phyloP scores from a whole-genome alignment of 2,797 vertebrate genomes.

The Pipistrellus pygmaeus region DNA sequence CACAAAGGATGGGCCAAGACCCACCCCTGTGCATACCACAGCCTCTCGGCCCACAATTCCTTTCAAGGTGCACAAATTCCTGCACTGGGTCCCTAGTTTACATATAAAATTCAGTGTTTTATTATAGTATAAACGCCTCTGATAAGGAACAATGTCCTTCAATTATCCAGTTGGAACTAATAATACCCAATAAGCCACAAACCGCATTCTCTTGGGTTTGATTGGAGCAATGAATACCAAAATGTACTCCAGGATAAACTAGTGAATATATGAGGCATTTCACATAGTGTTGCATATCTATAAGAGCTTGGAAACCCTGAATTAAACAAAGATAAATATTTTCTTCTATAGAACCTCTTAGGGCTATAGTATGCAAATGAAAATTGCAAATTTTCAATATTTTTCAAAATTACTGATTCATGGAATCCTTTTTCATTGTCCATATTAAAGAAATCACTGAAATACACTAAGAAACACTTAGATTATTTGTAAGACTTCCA shows the following conservation, averaged over 20 bases:
- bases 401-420: background rate
- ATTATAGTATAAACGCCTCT: conserved; percentile 19
- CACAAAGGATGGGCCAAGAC: too few relatives aligned
- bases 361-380: background rate
- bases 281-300: background rate
- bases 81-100: background rate
- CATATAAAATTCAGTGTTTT: conserved; percentile 1
- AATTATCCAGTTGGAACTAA: background rate
- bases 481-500: background rate
- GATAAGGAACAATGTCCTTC: conserved; percentile 19
- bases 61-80: too few relatives aligned
- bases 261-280: background rate
- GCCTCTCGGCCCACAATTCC: too few relatives aligned
- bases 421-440: background rate
- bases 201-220: background rate
- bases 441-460: conserved; percentile 24
- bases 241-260: background rate
- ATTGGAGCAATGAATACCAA: conserved; percentile 21
- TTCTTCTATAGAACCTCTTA: conserved; percentile 29
- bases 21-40: too few relatives aligned
- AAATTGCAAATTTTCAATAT: background rate
- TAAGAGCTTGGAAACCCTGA: background rate
- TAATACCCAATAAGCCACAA: conserved; percentile 33
- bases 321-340: conserved; percentile 30
- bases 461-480: conserved; percentile 1